Percentiles rank a stretch among this genome's conserved stretches.
Conservation (phyloP, 1,140 invertebrate species). For the Papilio aristodemus region DNA sequence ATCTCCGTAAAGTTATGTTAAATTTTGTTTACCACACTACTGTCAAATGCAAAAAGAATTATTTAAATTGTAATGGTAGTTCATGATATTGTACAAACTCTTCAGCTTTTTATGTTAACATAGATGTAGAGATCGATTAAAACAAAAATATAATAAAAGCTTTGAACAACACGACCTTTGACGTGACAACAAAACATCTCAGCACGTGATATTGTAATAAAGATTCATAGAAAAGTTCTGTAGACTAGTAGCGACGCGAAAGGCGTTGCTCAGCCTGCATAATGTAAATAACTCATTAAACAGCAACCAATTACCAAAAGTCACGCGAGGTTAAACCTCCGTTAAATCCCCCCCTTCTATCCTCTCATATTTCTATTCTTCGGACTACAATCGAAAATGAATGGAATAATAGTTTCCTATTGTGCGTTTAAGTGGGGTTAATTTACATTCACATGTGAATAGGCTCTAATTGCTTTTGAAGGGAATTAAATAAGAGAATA, state of each 20-base stretch:
- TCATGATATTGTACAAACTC: too few relatives aligned
- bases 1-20: too few relatives aligned
- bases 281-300: slow-evolving; percentile 12
- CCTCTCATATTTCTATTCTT: slow-evolving; percentile 13
- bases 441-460: slow-evolving; percentile 23
- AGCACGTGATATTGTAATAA: too few relatives aligned
- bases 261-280: neutral
- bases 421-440: neutral
- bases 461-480: slow-evolving; percentile 1
- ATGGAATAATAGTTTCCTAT: slow-evolving; percentile 25
- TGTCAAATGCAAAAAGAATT: too few relatives aligned
- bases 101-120: too few relatives aligned
- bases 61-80: too few relatives aligned
- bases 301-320: neutral
- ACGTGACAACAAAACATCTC: too few relatives aligned
- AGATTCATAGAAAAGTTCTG: too few relatives aligned
- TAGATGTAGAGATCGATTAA: too few relatives aligned
- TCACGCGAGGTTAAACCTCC: slow-evolving; percentile 11
- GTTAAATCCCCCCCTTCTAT: slow-evolving; percentile 10
- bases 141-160: too few relatives aligned
- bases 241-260: neutral
- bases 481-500: slow-evolving; percentile 16
- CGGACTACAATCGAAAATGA: slow-evolving; percentile 2
- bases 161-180: too few relatives aligned
- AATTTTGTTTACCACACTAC: too few relatives aligned